These are phyloP conservation scores for Gymnopithys bicolor DNA, from an alignment of 2,797 vertebrate genomes.

Conservation along the genomic window DNA sequence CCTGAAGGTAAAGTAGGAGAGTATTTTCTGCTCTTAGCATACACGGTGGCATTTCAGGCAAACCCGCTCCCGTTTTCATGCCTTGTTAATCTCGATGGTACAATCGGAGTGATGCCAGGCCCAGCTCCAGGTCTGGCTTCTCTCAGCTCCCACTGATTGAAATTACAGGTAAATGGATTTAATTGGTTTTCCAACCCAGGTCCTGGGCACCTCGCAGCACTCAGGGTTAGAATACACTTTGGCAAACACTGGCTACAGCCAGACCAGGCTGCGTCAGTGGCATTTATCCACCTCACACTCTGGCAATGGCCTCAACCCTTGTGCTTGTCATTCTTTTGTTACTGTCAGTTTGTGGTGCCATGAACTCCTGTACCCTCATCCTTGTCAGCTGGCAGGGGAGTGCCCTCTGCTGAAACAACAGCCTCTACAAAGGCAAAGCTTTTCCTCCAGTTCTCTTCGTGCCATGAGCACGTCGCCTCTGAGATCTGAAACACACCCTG, in stretches of 20 bases:
- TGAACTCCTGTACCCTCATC: background rate
- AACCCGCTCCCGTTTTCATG: background rate
- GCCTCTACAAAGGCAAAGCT: background rate
- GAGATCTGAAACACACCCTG: background rate
- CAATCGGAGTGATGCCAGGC: background rate
- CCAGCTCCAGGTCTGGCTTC: background rate
- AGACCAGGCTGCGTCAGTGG: background rate
- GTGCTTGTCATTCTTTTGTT: background rate
- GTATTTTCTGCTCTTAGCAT: background rate
- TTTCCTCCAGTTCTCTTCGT: accelerated
- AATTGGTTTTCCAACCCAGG: background rate
- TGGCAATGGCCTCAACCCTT: background rate
- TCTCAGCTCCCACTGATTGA: background rate
- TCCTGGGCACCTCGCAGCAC: background rate
- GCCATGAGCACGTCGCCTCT: accelerated
- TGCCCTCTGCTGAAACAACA: background rate
- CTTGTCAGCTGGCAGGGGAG: background rate
- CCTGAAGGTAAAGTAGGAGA: background rate
- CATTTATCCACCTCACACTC: background rate
- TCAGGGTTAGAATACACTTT: background rate
- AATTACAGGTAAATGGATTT: background rate
- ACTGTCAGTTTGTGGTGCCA: background rate
- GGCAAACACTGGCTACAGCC: background rate
- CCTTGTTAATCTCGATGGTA: background rate
- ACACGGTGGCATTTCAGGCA: background rate